A percentile compares a stretch with the other conserved stretches of the same genome.
phyloP scores from a whole-genome alignment of 2,888 invertebrate species.

The Plagodis dolabraria region DNA sequence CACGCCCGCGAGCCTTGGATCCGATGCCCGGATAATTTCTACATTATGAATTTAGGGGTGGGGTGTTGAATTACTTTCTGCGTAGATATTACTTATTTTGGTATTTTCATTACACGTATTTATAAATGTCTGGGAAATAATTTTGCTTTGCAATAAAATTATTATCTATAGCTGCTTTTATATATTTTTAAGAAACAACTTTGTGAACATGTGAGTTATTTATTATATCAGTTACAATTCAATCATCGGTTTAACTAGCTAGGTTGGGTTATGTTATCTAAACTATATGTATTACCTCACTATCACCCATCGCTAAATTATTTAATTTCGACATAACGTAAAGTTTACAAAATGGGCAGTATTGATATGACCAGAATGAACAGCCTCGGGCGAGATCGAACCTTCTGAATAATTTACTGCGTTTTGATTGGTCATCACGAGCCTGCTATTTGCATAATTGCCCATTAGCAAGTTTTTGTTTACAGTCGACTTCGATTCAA shows the following conservation, averaged over 20 bases:
- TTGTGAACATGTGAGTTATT: no score
- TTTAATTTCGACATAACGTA: background rate
- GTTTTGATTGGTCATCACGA: constrained; percentile 76
- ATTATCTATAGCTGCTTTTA: no score
- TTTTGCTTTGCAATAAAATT: no score
- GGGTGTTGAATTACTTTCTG: constrained; percentile 17
- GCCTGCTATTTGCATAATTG: constrained; percentile 74
- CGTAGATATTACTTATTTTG: constrained; percentile 12
- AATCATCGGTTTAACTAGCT: no score
- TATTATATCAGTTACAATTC: no score
- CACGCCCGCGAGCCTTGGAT: constrained; percentile 42
- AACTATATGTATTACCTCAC: no score
- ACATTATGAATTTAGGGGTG: constrained; percentile 31
- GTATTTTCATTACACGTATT: background rate
- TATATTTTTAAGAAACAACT: no score
- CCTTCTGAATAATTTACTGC: constrained; percentile 74
- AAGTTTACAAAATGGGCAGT: constrained; percentile 7
- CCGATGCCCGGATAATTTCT: constrained; percentile 43
- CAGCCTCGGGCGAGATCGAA: constrained; percentile 54
- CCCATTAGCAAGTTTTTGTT: constrained; percentile 78
- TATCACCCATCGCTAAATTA: background rate
- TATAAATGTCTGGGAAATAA: no score
- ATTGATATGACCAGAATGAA: constrained; percentile 45
- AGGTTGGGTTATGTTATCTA: no score
- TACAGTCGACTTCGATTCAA: constrained; percentile 59